Conservation (phyloP, 2,113 vertebrate species). For the Panthera tigris region DNA sequence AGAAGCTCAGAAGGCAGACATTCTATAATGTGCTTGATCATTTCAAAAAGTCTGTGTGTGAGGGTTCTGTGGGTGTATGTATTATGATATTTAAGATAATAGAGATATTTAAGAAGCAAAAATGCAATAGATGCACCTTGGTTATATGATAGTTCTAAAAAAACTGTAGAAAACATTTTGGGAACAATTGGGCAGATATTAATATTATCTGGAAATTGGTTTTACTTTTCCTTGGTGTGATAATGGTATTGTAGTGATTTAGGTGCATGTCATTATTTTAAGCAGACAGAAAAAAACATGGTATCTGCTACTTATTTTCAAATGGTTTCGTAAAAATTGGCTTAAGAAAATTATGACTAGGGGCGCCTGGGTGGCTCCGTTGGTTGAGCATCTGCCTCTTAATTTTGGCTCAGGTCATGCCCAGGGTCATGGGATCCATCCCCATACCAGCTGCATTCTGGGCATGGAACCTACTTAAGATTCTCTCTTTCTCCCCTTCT, state of each 20-base stretch:
- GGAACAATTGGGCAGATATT: neutral
- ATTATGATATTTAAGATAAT: neutral
- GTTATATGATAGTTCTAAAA: neutral
- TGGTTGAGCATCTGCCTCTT: too few relatives aligned
- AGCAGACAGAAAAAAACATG: neutral
- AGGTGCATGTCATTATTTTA: neutral
- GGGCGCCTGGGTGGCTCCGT: too few relatives aligned
- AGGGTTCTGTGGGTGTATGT: neutral
- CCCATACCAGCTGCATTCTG: too few relatives aligned
- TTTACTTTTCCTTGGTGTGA: neutral
- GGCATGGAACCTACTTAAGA: too few relatives aligned
- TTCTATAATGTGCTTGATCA: neutral
- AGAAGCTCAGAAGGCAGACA: neutral
- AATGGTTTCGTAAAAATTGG: neutral
- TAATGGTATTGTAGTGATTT: neutral
- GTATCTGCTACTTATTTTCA: neutral
- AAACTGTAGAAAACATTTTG: neutral
- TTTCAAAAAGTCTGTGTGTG: neutral
- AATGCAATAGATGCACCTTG: neutral
- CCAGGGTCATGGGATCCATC: too few relatives aligned
- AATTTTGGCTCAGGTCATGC: too few relatives aligned
- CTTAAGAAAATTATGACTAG: neutral
- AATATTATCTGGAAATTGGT: neutral
- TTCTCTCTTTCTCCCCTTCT: too few relatives aligned
- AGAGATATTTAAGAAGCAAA: neutral